Evolutionary conservation across 2,113 vertebrate genomes (phyloP).

Genomic region (Centrocercus urophasianus): DNA sequence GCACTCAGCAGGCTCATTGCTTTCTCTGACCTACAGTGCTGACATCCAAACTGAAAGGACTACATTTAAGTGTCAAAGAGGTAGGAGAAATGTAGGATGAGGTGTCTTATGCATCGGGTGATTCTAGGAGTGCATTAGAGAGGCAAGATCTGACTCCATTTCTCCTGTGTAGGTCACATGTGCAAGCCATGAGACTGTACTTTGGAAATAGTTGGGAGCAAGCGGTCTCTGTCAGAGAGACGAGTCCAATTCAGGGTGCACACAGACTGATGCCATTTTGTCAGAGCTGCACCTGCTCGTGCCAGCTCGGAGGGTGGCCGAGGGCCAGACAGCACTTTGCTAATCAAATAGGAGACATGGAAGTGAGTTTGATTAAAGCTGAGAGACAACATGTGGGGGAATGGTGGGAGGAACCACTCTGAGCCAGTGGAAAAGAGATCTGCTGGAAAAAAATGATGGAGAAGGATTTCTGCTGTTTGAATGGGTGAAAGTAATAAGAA

Average conservation of each 20-base stretch:
- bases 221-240: conserved; percentile 23
- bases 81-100: neutral
- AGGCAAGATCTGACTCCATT: neutral
- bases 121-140: neutral
- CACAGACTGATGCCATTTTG: neutral
- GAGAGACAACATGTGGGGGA: conserved; percentile 63
- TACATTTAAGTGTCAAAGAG: neutral
- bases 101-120: neutral
- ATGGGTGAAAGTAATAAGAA: conserved; percentile 32
- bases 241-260: neutral
- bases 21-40: neutral
- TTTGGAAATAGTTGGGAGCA: conserved; percentile 33
- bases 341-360: conserved; percentile 51
- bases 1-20: neutral
- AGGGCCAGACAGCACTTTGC: conserved; percentile 48
- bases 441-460: conserved; percentile 13
- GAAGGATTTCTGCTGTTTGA: conserved; percentile 35
- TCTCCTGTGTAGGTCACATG: neutral
- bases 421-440: conserved; percentile 42
- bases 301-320: conserved; percentile 17
- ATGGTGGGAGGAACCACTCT: conserved; percentile 40
- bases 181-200: neutral
- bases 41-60: neutral
- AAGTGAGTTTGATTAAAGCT: conserved; percentile 59
- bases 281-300: conserved; percentile 10